These are phyloP conservation scores for Andrena praecox DNA, from an alignment of 2,888 invertebrate genomes.

Conservation along the genomic window DNA sequence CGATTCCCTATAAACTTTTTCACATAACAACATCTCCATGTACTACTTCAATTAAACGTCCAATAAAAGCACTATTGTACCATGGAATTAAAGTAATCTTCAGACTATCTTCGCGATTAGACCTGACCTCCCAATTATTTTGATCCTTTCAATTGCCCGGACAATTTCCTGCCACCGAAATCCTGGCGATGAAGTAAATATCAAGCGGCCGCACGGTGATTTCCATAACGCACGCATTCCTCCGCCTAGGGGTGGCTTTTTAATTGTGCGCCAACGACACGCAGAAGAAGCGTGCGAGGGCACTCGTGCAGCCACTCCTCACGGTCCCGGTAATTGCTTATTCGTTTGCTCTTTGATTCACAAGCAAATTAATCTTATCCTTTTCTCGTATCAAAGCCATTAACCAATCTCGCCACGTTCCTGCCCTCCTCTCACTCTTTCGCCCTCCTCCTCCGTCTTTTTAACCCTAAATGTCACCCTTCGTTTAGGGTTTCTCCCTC, in stretches of 20 bases:
- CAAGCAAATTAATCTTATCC: slow-evolving; percentile 81
- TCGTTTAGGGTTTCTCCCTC: slow-evolving; percentile 59
- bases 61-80: too few species aligned
- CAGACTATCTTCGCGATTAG: background rate
- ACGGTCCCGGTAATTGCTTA: slow-evolving; percentile 78
- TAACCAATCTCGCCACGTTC: slow-evolving; percentile 77
- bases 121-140: background rate
- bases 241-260: slow-evolving; percentile 21
- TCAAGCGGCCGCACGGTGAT: background rate
- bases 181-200: slow-evolving; percentile 6
- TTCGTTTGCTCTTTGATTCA: slow-evolving; percentile 77
- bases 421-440: slow-evolving; percentile 21
- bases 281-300: slow-evolving; percentile 49
- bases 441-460: slow-evolving; percentile 41
- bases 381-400: slow-evolving; percentile 80
- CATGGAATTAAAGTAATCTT: background rate
- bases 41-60: too few species aligned
- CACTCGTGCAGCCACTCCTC: slow-evolving; percentile 61
- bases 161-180: background rate
- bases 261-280: slow-evolving; percentile 57
- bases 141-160: slow-evolving; percentile 1
- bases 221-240: slow-evolving; percentile 5
- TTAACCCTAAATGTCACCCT: slow-evolving; percentile 78
- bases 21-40: too few species aligned
- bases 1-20: too few species aligned